Base-by-base conservation (phyloP, 2,797 vertebrate species). In the Petrocephalus schoutedeni region DNA sequence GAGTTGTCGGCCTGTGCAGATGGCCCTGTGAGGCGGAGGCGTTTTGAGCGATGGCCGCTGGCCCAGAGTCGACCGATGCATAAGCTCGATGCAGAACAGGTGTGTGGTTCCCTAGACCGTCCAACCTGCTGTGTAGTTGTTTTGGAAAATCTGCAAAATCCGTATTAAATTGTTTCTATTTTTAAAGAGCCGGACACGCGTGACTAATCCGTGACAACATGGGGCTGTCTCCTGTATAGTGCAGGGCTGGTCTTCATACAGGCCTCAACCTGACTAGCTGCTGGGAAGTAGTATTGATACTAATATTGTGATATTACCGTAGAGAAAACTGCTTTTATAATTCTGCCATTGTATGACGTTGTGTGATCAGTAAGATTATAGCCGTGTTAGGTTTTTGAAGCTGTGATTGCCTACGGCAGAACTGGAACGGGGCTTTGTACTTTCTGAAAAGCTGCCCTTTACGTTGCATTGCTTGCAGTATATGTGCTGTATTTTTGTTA, bases 1-100 rank as follows among this genome's bases (percentile, higher is more conserved):
- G 89, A 83, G 61, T 16, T 54, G 21, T 41, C 7, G 89, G 83
- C 89, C 88, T 88, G 67, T 58, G 32, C 88, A 89, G 71, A 88
- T 32, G 85, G 58, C 56, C 57, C 1, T 28, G 74, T 56, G 41
- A 53, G 53, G 82, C 57, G 4, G 45, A 80, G 86, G 16, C 45
- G n/a, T 80, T 71, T 89, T 89, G 82, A 80, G 89, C 87, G 89
- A 82, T 53, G 45, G 88, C 36, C 5, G 1, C 32, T 85, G 64
- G 88, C 87, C 16, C 56, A 88, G 89, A 86, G 74, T 80, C 87
- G 6, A 53, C 89, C 84, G 61, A 49, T 0, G 74, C 41, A 80
- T 10, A 19, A 80, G 41, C 74, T 80, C 6, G 74, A 49, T 49
- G 74, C 74, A 49, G 74, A 80, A 80, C 41, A 80, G 87, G 87